Percentiles rank a stretch among this genome's conserved stretches.
phyloP scores from a whole-genome alignment of 2,113 vertebrate genomes.

The Anguilla rostrata region DNA sequence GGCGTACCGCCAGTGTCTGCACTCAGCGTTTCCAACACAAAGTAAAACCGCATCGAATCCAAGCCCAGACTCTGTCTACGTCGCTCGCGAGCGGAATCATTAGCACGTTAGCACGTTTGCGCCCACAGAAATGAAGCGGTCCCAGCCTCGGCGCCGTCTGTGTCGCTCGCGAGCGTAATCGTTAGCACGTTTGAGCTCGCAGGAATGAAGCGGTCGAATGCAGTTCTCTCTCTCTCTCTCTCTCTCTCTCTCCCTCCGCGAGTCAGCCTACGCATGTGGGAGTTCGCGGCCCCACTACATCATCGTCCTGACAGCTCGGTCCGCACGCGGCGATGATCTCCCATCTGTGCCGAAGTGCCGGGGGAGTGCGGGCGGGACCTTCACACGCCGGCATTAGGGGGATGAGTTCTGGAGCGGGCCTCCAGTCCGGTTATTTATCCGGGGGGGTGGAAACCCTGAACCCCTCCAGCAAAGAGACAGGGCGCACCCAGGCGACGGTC shows the following conservation, averaged over 20 bases:
- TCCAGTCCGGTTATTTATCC: not conserved
- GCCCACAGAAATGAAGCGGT: not conserved
- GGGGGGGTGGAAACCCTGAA: not conserved
- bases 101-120: not conserved
- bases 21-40: not conserved
- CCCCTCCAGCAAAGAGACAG: constrained; percentile 34
- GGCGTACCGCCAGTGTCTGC: not conserved
- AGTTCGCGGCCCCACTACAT: not conserved
- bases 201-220: not conserved
- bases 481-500: constrained; percentile 40
- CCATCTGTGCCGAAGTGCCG: not conserved
- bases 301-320: not conserved
- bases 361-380: not conserved
- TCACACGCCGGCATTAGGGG: not conserved
- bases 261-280: not conserved
- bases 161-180: not conserved
- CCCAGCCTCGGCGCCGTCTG: no score
- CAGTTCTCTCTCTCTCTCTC: no score
- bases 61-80: no score
- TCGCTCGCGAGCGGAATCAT: no score
- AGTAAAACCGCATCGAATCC: not conserved
- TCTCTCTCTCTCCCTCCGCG: not conserved
- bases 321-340: not conserved
- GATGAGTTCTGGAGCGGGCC: not conserved
- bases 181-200: not conserved